These are phyloP conservation scores for Dryadula phaetusa DNA, from an alignment of 2,888 invertebrate species.

Conservation along the genomic window DNA sequence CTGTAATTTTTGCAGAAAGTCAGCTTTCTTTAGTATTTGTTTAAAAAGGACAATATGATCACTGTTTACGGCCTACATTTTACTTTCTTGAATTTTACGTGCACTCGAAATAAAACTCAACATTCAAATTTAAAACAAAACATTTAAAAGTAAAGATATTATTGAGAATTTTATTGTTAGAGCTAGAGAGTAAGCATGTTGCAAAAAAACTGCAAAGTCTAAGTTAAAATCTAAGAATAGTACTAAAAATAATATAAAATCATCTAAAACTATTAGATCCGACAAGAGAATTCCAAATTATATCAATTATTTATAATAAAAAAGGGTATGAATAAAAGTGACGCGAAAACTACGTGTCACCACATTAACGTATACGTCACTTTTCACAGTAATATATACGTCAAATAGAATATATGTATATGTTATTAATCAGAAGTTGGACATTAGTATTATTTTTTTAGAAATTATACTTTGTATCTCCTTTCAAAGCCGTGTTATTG, in stretches of 20 bases:
- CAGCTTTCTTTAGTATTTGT: slow-evolving; percentile 61
- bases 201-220: too few species aligned
- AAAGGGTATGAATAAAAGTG: too few species aligned
- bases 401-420: neutral
- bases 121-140: too few species aligned
- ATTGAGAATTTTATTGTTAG: neutral
- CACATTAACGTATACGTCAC: neutral
- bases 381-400: too few species aligned
- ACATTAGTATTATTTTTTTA: slow-evolving; percentile 16
- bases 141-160: slow-evolving; percentile 14
- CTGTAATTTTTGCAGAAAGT: slow-evolving; percentile 61
- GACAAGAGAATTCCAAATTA: too few species aligned
- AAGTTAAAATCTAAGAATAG: too few species aligned
- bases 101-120: too few species aligned
- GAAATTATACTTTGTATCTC: slow-evolving; percentile 11
- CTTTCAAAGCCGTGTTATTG: slow-evolving; percentile 50
- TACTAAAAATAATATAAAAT: too few species aligned
- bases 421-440: slow-evolving; percentile 1
- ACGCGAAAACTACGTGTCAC: too few species aligned
- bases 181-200: too few species aligned
- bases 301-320: too few species aligned
- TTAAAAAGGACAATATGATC: slow-evolving; percentile 48
- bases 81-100: slow-evolving; percentile 4
- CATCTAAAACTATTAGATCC: too few species aligned
- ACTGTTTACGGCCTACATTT: slow-evolving; percentile 25